Percentiles rank a stretch among this genome's conserved stretches.
Evolutionary conservation across 2,797 vertebrate species (phyloP).

Genomic region (Otolemur crassicaudatus): DNA sequence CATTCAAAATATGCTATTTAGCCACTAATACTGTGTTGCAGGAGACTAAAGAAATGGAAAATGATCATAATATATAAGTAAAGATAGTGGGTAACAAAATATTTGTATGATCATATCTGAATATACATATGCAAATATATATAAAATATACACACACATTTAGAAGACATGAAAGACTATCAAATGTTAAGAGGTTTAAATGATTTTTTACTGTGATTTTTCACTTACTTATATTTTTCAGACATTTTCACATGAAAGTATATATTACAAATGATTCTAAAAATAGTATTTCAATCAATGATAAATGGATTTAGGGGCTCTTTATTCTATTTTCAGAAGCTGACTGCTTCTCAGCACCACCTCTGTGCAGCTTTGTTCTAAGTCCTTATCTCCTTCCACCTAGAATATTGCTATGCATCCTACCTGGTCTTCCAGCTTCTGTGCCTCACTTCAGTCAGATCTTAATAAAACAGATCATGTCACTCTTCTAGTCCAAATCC

Average conservation of each 20-base stretch:
- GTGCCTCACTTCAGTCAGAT: neutral
- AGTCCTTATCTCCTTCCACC: neutral
- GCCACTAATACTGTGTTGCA: neutral
- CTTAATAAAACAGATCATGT: neutral
- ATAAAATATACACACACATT: neutral
- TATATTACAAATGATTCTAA: conserved; percentile 17
- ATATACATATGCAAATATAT: neutral
- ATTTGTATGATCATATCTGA: neutral
- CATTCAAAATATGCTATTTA: neutral
- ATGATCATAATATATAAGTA: neutral
- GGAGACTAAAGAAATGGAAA: conserved; percentile 39
- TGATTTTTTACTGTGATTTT: conserved; percentile 1
- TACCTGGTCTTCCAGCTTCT: neutral
- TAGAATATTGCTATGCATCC: neutral
- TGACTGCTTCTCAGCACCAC: neutral
- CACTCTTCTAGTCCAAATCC: neutral
- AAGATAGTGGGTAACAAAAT: neutral
- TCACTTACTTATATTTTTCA: neutral
- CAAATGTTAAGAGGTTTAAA: neutral
- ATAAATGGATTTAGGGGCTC: conserved; percentile 8
- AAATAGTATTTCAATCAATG: conserved; percentile 17
- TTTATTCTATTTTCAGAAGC: conserved; percentile 37
- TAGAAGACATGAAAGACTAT: neutral
- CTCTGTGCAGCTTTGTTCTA: neutral
- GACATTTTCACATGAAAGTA: conserved; percentile 32